phyloP scores from a whole-genome alignment of 2,113 vertebrate species.

The Sorex araneus region DNA sequence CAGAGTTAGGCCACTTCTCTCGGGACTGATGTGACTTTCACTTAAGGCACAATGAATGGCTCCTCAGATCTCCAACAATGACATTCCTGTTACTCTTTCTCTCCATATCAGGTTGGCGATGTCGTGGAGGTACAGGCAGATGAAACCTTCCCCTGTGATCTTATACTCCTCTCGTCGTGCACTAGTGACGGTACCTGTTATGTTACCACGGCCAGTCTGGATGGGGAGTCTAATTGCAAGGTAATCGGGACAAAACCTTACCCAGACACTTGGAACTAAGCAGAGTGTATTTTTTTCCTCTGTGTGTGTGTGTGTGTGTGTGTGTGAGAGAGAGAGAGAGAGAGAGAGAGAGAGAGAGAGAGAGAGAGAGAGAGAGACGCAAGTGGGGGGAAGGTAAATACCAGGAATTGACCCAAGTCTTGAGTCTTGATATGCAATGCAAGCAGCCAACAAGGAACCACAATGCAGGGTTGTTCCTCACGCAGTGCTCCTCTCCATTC shows the following conservation, averaged over 20 bases:
- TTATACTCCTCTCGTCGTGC: constrained; percentile 95
- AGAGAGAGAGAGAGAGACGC: too few relatives aligned
- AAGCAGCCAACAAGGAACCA: too few relatives aligned
- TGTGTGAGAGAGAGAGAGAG: too few relatives aligned
- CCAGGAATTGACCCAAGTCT: too few relatives aligned
- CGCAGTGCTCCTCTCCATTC: background rate
- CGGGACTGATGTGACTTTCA: constrained; percentile 31
- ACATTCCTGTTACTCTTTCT: constrained; percentile 17
- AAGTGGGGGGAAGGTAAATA: too few relatives aligned
- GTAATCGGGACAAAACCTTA: constrained; percentile 83
- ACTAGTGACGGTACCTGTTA: constrained; percentile 94
- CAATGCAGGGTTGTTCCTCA: constrained; percentile 31
- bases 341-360: too few relatives aligned
- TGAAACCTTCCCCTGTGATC: constrained; percentile 98
- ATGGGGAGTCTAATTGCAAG: constrained; percentile 99
- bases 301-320: too few relatives aligned
- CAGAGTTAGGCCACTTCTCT: background rate
- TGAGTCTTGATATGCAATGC: too few relatives aligned
- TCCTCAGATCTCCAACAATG: constrained; percentile 25
- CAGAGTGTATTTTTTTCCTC: too few relatives aligned
- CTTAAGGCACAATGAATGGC: background rate
- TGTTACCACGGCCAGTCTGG: constrained; percentile 97
- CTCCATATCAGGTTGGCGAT: constrained; percentile 93
- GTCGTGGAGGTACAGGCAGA: constrained; percentile 95
- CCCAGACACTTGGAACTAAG: background rate